Conservation (phyloP, 2,888 invertebrate genomes). For the Luperina testacea region DNA sequence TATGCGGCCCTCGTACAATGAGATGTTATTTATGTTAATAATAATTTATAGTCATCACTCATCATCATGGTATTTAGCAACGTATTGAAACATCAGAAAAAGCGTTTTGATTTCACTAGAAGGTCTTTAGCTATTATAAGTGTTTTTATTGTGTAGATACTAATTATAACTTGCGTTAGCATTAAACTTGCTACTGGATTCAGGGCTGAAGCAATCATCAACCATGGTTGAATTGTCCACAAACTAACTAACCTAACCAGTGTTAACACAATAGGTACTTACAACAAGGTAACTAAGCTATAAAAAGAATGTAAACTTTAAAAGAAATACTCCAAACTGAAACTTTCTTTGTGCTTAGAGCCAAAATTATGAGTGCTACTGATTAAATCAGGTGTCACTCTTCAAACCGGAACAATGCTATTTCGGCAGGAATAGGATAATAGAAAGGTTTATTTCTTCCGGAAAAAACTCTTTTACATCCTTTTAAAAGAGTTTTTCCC, state of each 20-base stretch:
- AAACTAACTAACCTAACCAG: not conserved
- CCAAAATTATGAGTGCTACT: not conserved
- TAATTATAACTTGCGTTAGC: not conserved
- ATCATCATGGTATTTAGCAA: constrained; percentile 6
- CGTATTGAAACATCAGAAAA: not conserved
- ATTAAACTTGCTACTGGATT: not conserved
- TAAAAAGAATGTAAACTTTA: not conserved
- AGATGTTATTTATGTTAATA: constrained; percentile 14
- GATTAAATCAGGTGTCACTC: not conserved
- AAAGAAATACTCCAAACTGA: not conserved
- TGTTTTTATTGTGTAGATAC: not conserved
- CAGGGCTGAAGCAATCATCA: not conserved
- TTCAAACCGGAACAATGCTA: not conserved
- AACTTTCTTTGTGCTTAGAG: not conserved
- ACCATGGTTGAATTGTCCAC: not conserved
- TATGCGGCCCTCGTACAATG: constrained; percentile 42
- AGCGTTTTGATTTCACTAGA: not conserved
- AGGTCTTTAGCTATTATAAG: no score
- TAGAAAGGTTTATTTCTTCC: no score
- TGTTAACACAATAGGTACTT: not conserved
- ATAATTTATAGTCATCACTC: constrained; percentile 19
- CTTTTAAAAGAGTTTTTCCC: not conserved
- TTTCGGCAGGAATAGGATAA: not conserved
- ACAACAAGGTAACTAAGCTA: not conserved
- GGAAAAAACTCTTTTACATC: not conserved